A percentile compares a stretch with the other conserved stretches of the same genome.
Conservation (phyloP, 1,140 invertebrate genomes). For the Luehdorfia chinensis region DNA sequence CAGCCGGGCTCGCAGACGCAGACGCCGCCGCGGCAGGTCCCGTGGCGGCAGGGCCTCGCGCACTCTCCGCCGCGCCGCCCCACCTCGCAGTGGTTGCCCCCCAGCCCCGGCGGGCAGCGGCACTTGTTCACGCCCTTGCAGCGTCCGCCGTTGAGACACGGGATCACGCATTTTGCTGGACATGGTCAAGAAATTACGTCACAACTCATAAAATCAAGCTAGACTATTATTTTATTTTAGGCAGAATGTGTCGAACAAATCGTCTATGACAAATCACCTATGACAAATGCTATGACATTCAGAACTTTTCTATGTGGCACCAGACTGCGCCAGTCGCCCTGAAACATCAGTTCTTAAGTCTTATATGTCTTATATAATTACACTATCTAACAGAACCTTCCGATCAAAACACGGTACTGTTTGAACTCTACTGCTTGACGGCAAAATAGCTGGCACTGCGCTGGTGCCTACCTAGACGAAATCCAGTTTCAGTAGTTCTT, state of each 20-base stretch:
- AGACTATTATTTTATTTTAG: background rate
- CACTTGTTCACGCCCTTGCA: conserved; percentile 92
- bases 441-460: too few relatives aligned
- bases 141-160: conserved; percentile 90
- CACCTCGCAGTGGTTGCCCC: conserved; percentile 92
- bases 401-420: too few relatives aligned
- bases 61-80: conserved; percentile 84
- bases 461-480: too few relatives aligned
- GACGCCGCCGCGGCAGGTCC: conserved; percentile 82
- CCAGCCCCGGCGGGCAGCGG: conserved; percentile 86
- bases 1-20: conserved; percentile 86
- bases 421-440: too few relatives aligned
- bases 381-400: too few relatives aligned
- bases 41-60: conserved; percentile 84
- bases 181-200: conserved; percentile 20
- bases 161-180: conserved; percentile 92
- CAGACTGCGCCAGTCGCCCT: too few relatives aligned
- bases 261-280: too few relatives aligned
- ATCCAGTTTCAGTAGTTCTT: too few relatives aligned
- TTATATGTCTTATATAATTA: too few relatives aligned
- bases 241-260: background rate
- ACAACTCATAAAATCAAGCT: background rate
- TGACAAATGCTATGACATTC: too few relatives aligned
- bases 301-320: too few relatives aligned
- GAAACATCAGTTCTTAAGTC: too few relatives aligned